Base-by-base conservation (phyloP, 92 coral and sea anemone genomes). In the Umimayanthus kanabou region DNA sequence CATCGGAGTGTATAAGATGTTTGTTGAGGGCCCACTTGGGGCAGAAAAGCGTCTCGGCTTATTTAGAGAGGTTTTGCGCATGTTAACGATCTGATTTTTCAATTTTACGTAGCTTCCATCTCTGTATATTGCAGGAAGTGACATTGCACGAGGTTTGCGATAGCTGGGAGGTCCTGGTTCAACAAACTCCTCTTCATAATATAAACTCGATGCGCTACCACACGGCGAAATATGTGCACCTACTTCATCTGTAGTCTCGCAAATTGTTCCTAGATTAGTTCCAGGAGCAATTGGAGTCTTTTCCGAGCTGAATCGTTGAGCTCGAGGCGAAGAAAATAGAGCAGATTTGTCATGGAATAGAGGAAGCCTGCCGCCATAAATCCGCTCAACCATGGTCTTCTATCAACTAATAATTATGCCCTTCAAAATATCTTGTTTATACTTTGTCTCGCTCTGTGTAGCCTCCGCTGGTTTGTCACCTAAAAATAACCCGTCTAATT, bases 21-120 rank as follows among this genome's bases (percentile, higher is more conserved):
- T 43, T 53, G 85, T 65, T 26, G 89, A 61, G 2, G 87, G 78
- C 25, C 82, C 72, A 88, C 91, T 80, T 88, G 93, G 93, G 29
- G 89, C 93, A 43, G 93, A 91, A 79, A 87, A 91, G 84, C 93
- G 89, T 43, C 84, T 57, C 76, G 88, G 72, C 30, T 66, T 86
- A 7, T 78, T 82, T 16, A 86, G 39, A 20, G 75, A 82, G 3
- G 77, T 16, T 82, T 71, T 82, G 40, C 76, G 86, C 86, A 45
- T 42, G 53, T 82, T 82, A n/a, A 82, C 86, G n/a, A 82, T 66
- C 20, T 82, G 77, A 39, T 89, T 77, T 55, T 88, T 92, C 37
- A 94, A 86, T 77, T 93, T 90, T 47, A 94, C 79, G 81, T 94
- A 94, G 43, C 95, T 92, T 74, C 97, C 97, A 83, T 94, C 97